Conservation (phyloP, 1,140 invertebrate genomes). For the Pseudomyrmex pallidus region DNA sequence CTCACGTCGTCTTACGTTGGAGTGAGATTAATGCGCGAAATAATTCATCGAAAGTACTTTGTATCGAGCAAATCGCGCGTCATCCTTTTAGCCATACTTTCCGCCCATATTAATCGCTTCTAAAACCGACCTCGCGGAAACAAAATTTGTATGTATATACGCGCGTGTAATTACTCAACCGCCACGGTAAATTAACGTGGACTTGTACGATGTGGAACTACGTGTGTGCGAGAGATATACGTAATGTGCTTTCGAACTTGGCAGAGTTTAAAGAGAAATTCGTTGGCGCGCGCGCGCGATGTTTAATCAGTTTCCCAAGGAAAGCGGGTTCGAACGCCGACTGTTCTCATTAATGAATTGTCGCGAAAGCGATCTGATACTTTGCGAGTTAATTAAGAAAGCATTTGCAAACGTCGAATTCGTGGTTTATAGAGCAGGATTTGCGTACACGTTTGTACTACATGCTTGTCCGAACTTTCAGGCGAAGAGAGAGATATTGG, state of each 20-base stretch:
- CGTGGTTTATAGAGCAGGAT: slow-evolving; percentile 72
- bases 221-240: slow-evolving; percentile 33
- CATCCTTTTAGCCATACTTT: slow-evolving; percentile 14
- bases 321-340: not conserved
- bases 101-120: slow-evolving; percentile 32
- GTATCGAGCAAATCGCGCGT: slow-evolving; percentile 8
- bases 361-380: slow-evolving; percentile 51
- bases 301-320: slow-evolving; percentile 38
- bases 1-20: not conserved
- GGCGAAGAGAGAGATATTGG: not conserved
- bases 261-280: slow-evolving; percentile 45
- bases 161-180: slow-evolving; percentile 47
- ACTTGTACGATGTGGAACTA: slow-evolving; percentile 30
- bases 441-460: slow-evolving; percentile 32
- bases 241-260: slow-evolving; percentile 52
- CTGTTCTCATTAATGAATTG: slow-evolving; percentile 49
- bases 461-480: not conserved
- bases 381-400: slow-evolving; percentile 74
- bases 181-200: slow-evolving; percentile 41
- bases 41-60: slow-evolving; percentile 4
- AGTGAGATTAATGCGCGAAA: not conserved
- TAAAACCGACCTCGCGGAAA: slow-evolving; percentile 41
- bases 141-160: slow-evolving; percentile 24
- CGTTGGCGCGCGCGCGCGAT: slow-evolving; percentile 4
- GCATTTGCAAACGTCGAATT: slow-evolving; percentile 72